Conservation (phyloP, 2,888 invertebrate genomes). For the Anticlea derivata region DNA sequence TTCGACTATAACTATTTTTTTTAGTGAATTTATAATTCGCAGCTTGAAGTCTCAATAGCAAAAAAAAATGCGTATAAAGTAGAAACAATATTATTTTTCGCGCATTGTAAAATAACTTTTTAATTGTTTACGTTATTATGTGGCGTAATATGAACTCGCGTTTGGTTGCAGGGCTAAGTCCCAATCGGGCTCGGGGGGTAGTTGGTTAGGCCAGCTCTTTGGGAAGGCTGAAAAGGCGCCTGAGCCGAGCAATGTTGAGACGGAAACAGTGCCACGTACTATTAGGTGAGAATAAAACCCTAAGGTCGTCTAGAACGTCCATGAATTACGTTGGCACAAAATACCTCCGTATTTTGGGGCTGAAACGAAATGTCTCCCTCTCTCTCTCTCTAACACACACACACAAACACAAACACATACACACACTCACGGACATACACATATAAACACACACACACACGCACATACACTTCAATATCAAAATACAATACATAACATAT, state of each 20-base stretch:
- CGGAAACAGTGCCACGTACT: slow-evolving; percentile 68
- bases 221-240: slow-evolving; percentile 56
- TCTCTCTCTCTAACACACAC: no score
- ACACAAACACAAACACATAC: no score
- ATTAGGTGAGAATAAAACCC: slow-evolving; percentile 71
- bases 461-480: no score
- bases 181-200: slow-evolving; percentile 64
- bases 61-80: no score
- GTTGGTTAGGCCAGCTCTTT: slow-evolving; percentile 87
- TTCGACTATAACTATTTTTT: no score
- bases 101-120: no score
- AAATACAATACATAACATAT: no score
- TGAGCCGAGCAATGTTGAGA: slow-evolving; percentile 57
- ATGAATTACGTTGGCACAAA: neutral
- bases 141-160: slow-evolving; percentile 20
- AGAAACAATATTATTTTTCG: no score
- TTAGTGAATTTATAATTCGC: slow-evolving; percentile 26
- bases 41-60: slow-evolving; percentile 42
- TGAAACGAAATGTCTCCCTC: no score
- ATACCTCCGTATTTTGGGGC: no score
- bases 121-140: slow-evolving; percentile 2
- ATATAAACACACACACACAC: no score
- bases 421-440: no score
- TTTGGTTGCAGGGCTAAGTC: slow-evolving; percentile 79
- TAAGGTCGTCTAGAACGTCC: neutral